Base-by-base conservation (phyloP, 1,140 invertebrate genomes). In the Capitella teleta region DNA sequence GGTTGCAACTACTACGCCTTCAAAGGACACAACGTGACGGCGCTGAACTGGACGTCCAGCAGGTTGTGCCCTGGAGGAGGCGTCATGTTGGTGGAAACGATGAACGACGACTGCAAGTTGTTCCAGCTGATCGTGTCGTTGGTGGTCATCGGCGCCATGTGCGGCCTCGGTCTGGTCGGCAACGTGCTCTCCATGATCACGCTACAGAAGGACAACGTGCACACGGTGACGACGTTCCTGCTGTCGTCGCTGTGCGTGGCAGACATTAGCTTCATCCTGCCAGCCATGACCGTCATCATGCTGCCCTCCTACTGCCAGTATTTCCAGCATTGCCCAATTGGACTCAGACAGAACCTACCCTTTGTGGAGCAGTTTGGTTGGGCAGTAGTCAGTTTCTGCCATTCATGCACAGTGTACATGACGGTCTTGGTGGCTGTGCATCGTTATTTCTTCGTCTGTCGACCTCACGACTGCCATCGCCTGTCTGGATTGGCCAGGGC, bases 371-470 rank as follows among this genome's bases (percentile, higher is more conserved):
- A 44, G 21, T 44, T 19, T 25, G 42, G 42, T 8, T 44, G 42
- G 42, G 42, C 16, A 4, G 42, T 25, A 5, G 24, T 25, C 8
- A 44, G 42, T 16, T 24, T 25, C 16, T 10, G 16, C 5, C 42
- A 44, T 25, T 24, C 24, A 14, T 8, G 8, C 8, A 44, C 42
- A 19, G 42, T 44, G 16, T 23, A 10, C 8, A 6, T 44, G 4
- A 44, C 42, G 4, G 42, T 44, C n/a, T 24, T 44, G 16, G 42
- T 44, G 12, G 42, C 42, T 16, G 21, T 44, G 8, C 42, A 44
- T 25, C 42, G 42, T 6, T 44, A 44, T 25, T 14, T 44, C 21
- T 44, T n/a, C 16, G 42, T 44, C 8, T 44, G 42, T 25, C 8
- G 42, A 5, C 42, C 24, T 4, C 8, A 44, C 16, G 24, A 5